phyloP scores from a whole-genome alignment of 2,888 invertebrate species.

The Chymomyza caudatula region DNA sequence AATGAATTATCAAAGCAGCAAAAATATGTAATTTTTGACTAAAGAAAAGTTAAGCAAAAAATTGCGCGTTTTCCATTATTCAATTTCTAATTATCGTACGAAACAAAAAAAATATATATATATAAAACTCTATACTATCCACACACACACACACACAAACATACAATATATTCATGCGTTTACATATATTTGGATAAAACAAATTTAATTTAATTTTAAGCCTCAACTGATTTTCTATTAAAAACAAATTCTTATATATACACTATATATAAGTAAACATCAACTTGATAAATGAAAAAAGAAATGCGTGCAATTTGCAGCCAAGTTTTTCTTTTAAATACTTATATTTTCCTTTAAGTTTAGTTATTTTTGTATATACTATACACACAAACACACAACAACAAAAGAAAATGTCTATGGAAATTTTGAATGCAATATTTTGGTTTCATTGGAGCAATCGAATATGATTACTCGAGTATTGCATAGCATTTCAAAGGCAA shows the following conservation, averaged over 20 bases:
- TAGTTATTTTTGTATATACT: constrained; percentile 1
- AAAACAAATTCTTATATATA: neutral
- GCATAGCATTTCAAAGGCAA: neutral
- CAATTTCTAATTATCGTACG: constrained; percentile 66
- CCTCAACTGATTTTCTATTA: neutral
- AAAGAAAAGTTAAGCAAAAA: neutral
- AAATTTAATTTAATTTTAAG: neutral
- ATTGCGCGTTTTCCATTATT: constrained; percentile 27
- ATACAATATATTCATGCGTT: constrained; percentile 24
- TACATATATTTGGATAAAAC: constrained; percentile 42
- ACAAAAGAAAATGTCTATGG: neutral
- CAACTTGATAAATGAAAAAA: neutral
- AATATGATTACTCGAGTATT: neutral
- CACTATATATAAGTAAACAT: neutral
- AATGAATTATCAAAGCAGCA: constrained; percentile 21
- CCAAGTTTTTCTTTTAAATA: constrained; percentile 18
- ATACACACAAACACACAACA: neutral
- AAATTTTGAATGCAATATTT: neutral
- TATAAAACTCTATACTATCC: constrained; percentile 34
- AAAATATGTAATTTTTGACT: constrained; percentile 26
- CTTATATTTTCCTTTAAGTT: neutral
- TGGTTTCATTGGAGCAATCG: neutral
- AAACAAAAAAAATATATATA: constrained; percentile 26
- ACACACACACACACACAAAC: constrained; percentile 43
- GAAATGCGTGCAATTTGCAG: neutral